Percentiles rank a stretch among this genome's conserved stretches.
Evolutionary conservation across 2,797 vertebrate genomes (phyloP).

Genomic region (Pterois miles): DNA sequence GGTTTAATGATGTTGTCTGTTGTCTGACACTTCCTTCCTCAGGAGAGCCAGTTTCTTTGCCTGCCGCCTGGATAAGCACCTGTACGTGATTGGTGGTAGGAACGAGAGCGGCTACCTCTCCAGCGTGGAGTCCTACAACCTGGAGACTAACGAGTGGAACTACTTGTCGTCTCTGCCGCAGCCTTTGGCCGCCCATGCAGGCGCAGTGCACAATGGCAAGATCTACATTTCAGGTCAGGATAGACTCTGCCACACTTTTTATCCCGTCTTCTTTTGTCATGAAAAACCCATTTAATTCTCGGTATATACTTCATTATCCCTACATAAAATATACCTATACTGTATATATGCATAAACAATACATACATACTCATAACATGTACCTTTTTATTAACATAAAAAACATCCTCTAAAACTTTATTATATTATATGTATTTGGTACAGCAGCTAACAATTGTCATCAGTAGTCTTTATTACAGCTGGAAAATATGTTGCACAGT

Average conservation of each 20-base stretch:
- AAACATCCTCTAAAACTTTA: neutral
- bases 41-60: slow-evolving; percentile 99
- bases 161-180: slow-evolving; percentile 96
- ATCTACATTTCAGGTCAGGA: slow-evolving; percentile 99
- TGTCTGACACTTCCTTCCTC: slow-evolving; percentile 59
- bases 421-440: neutral
- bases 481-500: neutral
- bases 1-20: slow-evolving; percentile 66
- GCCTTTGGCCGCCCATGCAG: slow-evolving; percentile 96
- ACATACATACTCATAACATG: too few species aligned
- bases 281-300: neutral
- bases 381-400: neutral
- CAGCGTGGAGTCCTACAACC: slow-evolving; percentile 97
- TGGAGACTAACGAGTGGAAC: slow-evolving; percentile 99
- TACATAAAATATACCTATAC: neutral
- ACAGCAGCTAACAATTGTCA: neutral
- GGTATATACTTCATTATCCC: neutral
- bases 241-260: neutral
- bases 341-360: neutral
- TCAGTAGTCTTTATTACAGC: neutral
- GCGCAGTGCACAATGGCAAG: slow-evolving; percentile 97
- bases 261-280: neutral
- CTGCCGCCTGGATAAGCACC: slow-evolving; percentile 95
- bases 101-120: slow-evolving; percentile 98
- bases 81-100: slow-evolving; percentile 97